Base-by-base conservation (phyloP, 2,797 vertebrate genomes). In the Cetoscarus ocellatus region DNA sequence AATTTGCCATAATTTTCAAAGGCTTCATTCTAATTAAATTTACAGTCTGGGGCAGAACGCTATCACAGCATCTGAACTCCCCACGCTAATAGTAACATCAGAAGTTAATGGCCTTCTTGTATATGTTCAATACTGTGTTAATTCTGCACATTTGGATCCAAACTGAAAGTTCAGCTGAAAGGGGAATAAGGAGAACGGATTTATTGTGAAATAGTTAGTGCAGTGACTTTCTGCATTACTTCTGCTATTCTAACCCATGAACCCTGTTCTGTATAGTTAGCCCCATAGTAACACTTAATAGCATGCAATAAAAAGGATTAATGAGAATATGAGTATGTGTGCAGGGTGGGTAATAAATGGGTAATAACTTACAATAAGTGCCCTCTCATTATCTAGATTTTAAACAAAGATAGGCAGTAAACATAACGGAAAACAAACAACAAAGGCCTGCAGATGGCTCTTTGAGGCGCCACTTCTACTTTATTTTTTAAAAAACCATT, bases 191-290 rank as follows among this genome's bases (percentile, higher is more conserved):
- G 36, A 54, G 14, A 73, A 43, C 34, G 70, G 49, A 75, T 77
- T 70, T 75, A 59, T 85, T 80, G 62, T 58, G 77, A 71, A 85
- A 89, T 44, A 45, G 38, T 12, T n/a, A 1, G 14, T 71, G 68
- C 65, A 70, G 18, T 72, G 60, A 60, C 61, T 66, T 61, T 59
- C 12, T 77, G 15, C 38, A 12, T 51, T 51, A 80, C 74, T 87
- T 90, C 86, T 78, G 52, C 63, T 88, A 88, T 73, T 58, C 35
- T 39, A 18, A 63, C 17, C 38, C 38, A 11, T 50, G 40, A 70
- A 57, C 58, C 43, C 3, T 54, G 53, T 66, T 70, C 70, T 77
- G 61, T 54, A 73, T 66, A 67, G 34, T 70, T 52, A 53, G 15
- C 4, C 0, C 7, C 43, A 14, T 13, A 73, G 15, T 45, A 70